Evolutionary conservation across 2,888 invertebrate species (phyloP), one percentile per base, ranked within the genome.

Genomic region (Lycia hirtaria): DNA sequence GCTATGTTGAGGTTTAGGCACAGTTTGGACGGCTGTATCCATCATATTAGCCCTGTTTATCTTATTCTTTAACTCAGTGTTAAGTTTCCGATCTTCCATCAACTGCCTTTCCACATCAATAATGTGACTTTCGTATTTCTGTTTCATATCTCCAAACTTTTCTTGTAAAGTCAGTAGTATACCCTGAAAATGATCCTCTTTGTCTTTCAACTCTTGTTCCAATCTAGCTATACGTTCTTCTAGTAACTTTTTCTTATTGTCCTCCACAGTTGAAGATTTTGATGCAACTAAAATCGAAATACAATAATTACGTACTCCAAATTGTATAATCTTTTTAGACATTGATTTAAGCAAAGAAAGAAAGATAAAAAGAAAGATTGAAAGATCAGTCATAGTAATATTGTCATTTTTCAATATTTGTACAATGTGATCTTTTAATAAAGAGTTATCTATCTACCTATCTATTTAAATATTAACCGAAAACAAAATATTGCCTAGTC

Each of bases 61-160:
- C 75, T 89, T 93, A 71, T 93, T 93, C 68, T 93, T 94, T 38
- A 94, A 76, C 65, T 93, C 93, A 15, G 87, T 87, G 68, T 86
- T 88, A 5, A 82, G 67, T 77, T 88, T 91, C 1, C 86, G 80
- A 65, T 92, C 85, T 44, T 88, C 90, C 92, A 92, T 92, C 33
- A 91, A 64, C 78, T 95, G 95, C 19, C 95, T 90, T 81, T 95
- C 95, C n/a, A 95, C 88, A 68, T 95, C 95, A 64, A 95, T 94
- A 53, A 96, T 95, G 73, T 96, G 96, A 30, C 90, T 93, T 67
- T 95, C 95, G 72, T 96, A 96, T 76, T 96, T 96, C 54, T 94
- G 92, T 81, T 96, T 96, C 93, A 96, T 95, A 38, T 95, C 95
- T 30, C 94, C 93, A 75, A 96, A 96, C 71, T 96, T 96, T 53